phyloP scores from a whole-genome alignment of 2,113 vertebrate species.

The Neolamprologus longior region DNA sequence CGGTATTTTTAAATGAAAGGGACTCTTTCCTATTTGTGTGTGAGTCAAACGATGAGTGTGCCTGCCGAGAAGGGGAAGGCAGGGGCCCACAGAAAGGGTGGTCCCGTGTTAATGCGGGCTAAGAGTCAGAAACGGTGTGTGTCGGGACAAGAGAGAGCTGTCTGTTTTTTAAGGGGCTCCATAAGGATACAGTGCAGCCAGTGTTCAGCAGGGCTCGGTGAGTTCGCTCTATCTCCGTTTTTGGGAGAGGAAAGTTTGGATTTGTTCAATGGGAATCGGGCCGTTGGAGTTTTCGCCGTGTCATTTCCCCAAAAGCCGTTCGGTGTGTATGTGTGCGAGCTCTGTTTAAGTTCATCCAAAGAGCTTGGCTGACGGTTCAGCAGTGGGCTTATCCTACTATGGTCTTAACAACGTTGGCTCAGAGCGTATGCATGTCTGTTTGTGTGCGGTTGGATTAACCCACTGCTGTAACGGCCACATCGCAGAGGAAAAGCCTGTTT shows the following conservation, averaged over 20 bases:
- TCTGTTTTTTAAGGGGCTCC: neutral
- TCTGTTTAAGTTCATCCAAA: constrained; percentile 21
- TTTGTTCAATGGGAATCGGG: neutral
- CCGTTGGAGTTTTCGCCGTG: neutral
- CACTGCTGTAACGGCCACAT: neutral
- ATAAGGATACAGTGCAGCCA: constrained; percentile 23
- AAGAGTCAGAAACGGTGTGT: constrained; percentile 17
- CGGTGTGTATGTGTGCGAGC: neutral
- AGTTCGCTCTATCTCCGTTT: constrained; percentile 1
- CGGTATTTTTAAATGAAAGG: constrained; percentile 50
- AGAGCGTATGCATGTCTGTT: neutral
- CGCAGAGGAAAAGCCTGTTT: neutral
- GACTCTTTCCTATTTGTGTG: constrained; percentile 31
- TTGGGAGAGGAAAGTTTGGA: neutral
- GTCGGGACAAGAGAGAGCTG: constrained; percentile 10
- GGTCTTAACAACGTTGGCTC: neutral
- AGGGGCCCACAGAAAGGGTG: constrained; percentile 59
- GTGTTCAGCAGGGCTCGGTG: constrained; percentile 19
- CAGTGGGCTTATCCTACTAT: neutral
- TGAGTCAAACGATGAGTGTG: constrained; percentile 66
- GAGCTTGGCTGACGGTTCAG: neutral
- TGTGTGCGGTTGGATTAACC: constrained; percentile 1
- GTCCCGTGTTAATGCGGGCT: constrained; percentile 32
- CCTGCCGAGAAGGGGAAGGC: constrained; percentile 52
- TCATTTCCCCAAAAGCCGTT: constrained; percentile 5